phyloP scores from a whole-genome alignment of 2,888 invertebrate species.

The Norana najaformis region DNA sequence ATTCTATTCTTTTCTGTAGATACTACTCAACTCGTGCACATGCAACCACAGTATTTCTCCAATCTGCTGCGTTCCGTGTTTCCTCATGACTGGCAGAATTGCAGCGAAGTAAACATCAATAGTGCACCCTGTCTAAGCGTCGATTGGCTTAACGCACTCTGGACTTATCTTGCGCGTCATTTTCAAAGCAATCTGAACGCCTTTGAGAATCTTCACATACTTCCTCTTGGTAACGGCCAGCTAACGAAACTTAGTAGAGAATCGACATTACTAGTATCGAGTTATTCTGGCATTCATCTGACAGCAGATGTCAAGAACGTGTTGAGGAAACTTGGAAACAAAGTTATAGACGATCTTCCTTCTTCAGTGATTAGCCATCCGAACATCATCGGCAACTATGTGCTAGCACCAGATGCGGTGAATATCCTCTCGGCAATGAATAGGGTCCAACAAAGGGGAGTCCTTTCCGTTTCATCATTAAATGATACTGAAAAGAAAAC shows the following conservation, averaged over 20 bases:
- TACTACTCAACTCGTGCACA: not conserved
- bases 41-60: not conserved
- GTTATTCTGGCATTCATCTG: not conserved
- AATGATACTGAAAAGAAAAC: not conserved
- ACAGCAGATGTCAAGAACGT: not conserved
- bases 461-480: not conserved
- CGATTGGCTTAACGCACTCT: not conserved
- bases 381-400: constrained; percentile 18
- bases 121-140: not conserved
- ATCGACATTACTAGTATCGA: not conserved
- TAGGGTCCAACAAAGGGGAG: not conserved
- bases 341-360: constrained; percentile 8
- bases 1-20: not conserved
- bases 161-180: not conserved
- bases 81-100: not conserved
- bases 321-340: not conserved
- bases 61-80: not conserved
- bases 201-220: constrained; percentile 15
- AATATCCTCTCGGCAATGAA: constrained; percentile 4
- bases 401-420: not conserved
- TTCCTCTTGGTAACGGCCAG: not conserved
- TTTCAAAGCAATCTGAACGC: not conserved
- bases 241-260: not conserved
- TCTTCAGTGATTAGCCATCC: not conserved
- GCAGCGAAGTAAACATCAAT: not conserved